These are phyloP conservation scores for Alca torda DNA, from an alignment of 2,797 vertebrate genomes.

Conservation along the genomic window DNA sequence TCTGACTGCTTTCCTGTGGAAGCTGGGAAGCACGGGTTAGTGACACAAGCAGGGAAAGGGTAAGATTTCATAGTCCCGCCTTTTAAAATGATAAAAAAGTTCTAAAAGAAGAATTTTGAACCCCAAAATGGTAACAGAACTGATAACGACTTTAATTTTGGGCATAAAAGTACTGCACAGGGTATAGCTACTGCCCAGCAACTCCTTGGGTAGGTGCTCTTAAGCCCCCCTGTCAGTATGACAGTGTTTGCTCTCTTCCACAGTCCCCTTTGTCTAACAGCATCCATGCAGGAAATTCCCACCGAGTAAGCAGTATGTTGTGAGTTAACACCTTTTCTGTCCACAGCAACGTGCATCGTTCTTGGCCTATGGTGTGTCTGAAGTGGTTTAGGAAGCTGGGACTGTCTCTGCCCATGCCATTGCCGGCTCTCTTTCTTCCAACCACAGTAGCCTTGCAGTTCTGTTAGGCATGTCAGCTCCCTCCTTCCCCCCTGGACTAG, in stretches of 20 bases:
- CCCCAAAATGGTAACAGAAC: background rate
- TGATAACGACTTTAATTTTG: background rate
- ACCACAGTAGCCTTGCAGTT: rapidly evolving
- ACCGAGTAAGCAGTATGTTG: background rate
- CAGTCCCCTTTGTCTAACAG: background rate
- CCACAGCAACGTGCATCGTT: rapidly evolving
- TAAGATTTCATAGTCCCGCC: conserved; percentile 2
- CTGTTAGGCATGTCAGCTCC: background rate
- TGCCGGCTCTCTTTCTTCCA: background rate
- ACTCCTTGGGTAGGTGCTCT: rapidly evolving
- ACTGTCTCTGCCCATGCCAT: background rate
- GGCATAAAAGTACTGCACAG: background rate
- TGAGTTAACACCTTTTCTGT: background rate
- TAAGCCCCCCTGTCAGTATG: rapidly evolving
- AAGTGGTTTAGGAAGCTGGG: background rate
- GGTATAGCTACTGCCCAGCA: background rate
- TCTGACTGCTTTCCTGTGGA: conserved; percentile 9
- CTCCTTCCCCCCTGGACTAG: background rate
- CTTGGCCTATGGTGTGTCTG: background rate
- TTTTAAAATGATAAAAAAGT: background rate
- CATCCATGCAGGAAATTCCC: background rate
- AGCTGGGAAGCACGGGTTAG: background rate
- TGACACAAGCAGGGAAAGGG: background rate
- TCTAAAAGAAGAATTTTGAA: conserved; percentile 7
- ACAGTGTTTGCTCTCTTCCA: background rate